Evolutionary conservation across 2,888 invertebrate species (phyloP), one percentile per base, ranked within the genome.

Genomic region (Gastrophysa polygoni): DNA sequence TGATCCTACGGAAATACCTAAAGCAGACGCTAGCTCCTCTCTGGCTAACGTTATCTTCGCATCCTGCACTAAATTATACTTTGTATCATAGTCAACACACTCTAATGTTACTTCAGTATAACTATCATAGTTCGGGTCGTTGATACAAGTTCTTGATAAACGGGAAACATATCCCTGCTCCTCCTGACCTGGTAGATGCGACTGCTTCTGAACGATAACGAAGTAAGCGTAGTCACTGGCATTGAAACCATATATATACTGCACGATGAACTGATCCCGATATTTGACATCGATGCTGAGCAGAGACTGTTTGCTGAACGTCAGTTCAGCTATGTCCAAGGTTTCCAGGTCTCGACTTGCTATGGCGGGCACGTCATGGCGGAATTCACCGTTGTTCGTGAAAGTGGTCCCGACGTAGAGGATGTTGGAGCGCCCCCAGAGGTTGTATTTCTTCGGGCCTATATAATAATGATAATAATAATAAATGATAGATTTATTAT

Each of bases 221-320:
- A 98, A 97, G 81, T 98, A 98, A 21, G 96, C 96, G 83, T 94
- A 97, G 75, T 94, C 93, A 77, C 92, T 94, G 54, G 95, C 93
- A 81, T 95, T 93, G 81, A 98, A 98, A 59, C 98, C 98, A 82
- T 96, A 96, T 56, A 98, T 89, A 83, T 98, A 98, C 87, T 95
- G 92, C 71, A 98, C 96, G 69, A 96, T 87, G 82, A 96, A 98
- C 80, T 95, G 94, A 83, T 96, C 96, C 71, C 95, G 88, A 82
- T 95, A 95, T 81, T 95, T 95, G 47, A 95, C 95, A 83, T 95
- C 95, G 73, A 95, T 95, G 75, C 91, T 89, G 62, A 95, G 86
- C 70, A 89, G 87, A 66, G 94, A 93, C 79, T 95, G 93, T 78
- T 93, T 92, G 62, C 89, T 89, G 78, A 95, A 94, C 10, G 92